These are phyloP conservation scores for Enteromius argenteus DNA, from an alignment of 2,797 vertebrate genomes.

Conservation along the genomic window DNA sequence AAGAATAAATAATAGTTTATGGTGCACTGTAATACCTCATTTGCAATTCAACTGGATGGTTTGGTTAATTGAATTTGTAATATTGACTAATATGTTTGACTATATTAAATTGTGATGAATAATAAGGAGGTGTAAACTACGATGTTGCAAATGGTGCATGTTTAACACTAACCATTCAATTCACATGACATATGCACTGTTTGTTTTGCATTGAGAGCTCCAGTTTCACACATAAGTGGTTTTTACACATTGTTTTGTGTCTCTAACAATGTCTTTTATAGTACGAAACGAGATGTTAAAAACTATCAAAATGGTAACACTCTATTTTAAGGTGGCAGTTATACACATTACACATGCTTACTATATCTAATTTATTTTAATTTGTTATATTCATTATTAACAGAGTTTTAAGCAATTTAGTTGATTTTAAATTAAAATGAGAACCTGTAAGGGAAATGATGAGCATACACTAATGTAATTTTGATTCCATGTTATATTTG, in stretches of 20 bases:
- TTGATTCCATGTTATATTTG: not conserved
- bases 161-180: not conserved
- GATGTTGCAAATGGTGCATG: not conserved
- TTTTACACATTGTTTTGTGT: not conserved
- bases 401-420: not conserved
- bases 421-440: not conserved
- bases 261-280: not conserved
- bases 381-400: not conserved
- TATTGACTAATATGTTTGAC: not conserved
- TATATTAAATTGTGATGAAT: not conserved
- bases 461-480: not conserved
- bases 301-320: not conserved
- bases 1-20: not conserved
- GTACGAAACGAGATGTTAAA: not conserved
- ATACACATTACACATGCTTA: not conserved
- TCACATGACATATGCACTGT: not conserved
- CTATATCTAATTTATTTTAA: not conserved
- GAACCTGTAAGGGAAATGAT: too few relatives aligned
- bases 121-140: not conserved
- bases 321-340: not conserved
- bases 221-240: not conserved
- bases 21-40: not conserved
- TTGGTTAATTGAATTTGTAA: not conserved
- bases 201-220: not conserved
- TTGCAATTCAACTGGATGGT: not conserved